These are phyloP conservation scores for Xestia c-nigrum DNA, from an alignment of 2,888 invertebrate species.

Conservation along the genomic window DNA sequence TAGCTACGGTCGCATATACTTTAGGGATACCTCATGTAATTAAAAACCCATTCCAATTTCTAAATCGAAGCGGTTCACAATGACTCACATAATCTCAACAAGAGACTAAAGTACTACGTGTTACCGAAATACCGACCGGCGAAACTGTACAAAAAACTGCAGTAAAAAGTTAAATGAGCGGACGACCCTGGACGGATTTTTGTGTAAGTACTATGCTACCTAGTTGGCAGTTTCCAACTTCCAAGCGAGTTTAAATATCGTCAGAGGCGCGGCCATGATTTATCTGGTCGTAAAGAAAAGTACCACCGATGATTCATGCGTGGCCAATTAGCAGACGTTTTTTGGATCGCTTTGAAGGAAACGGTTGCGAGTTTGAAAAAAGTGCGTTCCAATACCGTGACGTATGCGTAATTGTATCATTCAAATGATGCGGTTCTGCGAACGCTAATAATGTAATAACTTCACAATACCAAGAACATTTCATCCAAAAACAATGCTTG, in stretches of 20 bases:
- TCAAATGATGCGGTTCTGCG: constrained; percentile 6
- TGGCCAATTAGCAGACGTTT: constrained; percentile 50
- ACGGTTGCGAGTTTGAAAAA: constrained; percentile 20
- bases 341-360: constrained; percentile 36
- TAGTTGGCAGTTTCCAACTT: constrained; percentile 31
- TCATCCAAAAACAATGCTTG: background rate
- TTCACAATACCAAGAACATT: background rate
- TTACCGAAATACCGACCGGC: constrained; percentile 47
- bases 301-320: constrained; percentile 52
- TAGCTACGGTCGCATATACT: constrained; percentile 1
- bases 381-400: constrained; percentile 13
- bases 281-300: constrained; percentile 52
- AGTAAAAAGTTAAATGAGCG: constrained; percentile 75
- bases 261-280: constrained; percentile 46
- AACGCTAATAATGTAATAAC: background rate
- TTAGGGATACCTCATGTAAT: constrained; percentile 39
- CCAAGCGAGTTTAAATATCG: constrained; percentile 41
- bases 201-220: constrained; percentile 25
- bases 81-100: constrained; percentile 64
- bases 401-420: constrained; percentile 2
- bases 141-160: constrained; percentile 70
- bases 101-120: constrained; percentile 61
- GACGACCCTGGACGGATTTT: constrained; percentile 69
- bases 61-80: constrained; percentile 40
- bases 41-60: constrained; percentile 47